Conservation (phyloP, 2,113 vertebrate species). For the Centropristis striata region DNA sequence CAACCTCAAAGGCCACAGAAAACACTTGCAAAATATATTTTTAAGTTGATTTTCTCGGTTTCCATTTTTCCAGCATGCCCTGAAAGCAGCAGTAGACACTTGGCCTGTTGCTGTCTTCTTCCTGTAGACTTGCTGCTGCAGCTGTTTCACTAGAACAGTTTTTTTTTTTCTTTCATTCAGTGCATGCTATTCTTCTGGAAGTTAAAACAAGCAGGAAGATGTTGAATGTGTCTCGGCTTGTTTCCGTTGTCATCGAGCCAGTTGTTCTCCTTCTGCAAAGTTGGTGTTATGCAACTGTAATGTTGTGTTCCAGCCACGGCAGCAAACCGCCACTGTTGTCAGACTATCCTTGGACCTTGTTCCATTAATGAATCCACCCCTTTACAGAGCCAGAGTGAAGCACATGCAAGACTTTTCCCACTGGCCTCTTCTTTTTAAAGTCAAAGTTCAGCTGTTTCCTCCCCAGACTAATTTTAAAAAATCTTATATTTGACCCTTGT, state of each 20-base stretch:
- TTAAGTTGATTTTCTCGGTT: background rate
- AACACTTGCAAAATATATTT: background rate
- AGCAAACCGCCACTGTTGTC: background rate
- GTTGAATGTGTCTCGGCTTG: slow-evolving; percentile 8
- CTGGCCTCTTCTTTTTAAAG: slow-evolving; percentile 14
- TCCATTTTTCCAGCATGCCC: background rate
- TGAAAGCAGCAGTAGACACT: slow-evolving; percentile 53
- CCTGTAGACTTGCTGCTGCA: slow-evolving; percentile 11
- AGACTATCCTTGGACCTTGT: slow-evolving; percentile 57
- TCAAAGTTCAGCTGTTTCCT: slow-evolving; percentile 33
- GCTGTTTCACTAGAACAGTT: background rate
- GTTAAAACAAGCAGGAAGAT: background rate
- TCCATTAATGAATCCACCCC: slow-evolving; percentile 35
- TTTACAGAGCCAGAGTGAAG: slow-evolving; percentile 8
- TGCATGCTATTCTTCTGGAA: background rate
- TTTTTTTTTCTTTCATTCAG: background rate
- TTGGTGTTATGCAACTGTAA: slow-evolving; percentile 53
- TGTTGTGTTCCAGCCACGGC: slow-evolving; percentile 5
- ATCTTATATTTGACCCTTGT: background rate
- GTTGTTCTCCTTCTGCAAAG: slow-evolving; percentile 22
- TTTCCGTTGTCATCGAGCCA: slow-evolving; percentile 11
- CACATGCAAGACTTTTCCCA: background rate
- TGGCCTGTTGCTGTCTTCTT: slow-evolving; percentile 47
- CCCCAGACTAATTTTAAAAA: background rate
- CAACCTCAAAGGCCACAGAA: background rate